phyloP scores from a whole-genome alignment of 2,797 vertebrate species.

The Pangasius krempfi region DNA sequence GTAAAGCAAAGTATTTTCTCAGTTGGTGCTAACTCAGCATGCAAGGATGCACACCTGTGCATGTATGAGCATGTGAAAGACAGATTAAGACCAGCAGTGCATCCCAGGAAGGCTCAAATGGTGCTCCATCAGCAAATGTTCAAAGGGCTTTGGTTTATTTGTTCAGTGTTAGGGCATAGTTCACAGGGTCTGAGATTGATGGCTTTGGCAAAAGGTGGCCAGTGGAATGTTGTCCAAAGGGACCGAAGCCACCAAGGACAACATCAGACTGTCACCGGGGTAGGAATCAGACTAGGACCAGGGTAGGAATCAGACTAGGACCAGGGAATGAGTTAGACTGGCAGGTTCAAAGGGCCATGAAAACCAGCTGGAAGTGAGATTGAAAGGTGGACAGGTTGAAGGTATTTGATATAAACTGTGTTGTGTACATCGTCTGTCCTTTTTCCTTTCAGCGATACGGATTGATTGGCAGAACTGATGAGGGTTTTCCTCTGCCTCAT shows the following conservation, averaged over 20 bases:
- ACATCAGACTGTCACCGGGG: slow-evolving; percentile 49
- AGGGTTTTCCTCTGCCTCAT: slow-evolving; percentile 10
- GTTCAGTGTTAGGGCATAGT: slow-evolving; percentile 44
- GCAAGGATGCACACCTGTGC: slow-evolving; percentile 39
- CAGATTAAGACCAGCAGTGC: slow-evolving; percentile 33
- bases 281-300: slow-evolving; percentile 63
- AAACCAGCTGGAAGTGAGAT: slow-evolving; percentile 44
- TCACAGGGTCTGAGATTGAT: slow-evolving; percentile 44
- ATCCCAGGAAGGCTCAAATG: slow-evolving; percentile 40
- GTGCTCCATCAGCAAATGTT: slow-evolving; percentile 49
- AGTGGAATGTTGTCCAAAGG: slow-evolving; percentile 42
- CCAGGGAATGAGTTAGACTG: slow-evolving; percentile 53
- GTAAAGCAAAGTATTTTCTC: slow-evolving; percentile 11
- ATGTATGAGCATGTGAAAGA: slow-evolving; percentile 21
- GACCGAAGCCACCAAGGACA: slow-evolving; percentile 28
- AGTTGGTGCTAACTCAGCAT: slow-evolving; percentile 26
- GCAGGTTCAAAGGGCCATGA: slow-evolving; percentile 72
- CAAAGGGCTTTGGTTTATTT: slow-evolving; percentile 41
- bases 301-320: slow-evolving; percentile 63
- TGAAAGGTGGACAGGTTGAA: slow-evolving; percentile 9
- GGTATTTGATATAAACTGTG: background rate
- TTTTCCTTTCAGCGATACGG: slow-evolving; percentile 1
- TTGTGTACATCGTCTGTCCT: background rate
- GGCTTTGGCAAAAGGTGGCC: slow-evolving; percentile 40
- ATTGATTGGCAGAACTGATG: background rate